phyloP scores from a whole-genome alignment of 2,888 invertebrate species.

The Disparrhopalites patrizii region DNA sequence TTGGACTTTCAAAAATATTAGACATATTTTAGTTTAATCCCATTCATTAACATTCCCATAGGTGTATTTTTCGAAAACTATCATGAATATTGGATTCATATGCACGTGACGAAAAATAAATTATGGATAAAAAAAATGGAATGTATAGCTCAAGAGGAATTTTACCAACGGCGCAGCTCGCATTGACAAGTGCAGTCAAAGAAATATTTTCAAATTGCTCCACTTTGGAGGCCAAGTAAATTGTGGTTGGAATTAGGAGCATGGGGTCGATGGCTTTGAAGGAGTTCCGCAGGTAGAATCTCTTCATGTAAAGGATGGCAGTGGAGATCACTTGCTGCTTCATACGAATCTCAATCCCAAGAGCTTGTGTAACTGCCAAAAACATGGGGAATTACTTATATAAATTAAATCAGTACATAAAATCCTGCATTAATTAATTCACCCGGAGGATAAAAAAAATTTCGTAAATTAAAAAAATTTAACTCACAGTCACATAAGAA shows the following conservation, averaged over 20 bases:
- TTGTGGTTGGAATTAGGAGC: background rate
- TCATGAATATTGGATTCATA: too few relatives aligned
- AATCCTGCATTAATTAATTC: too few relatives aligned
- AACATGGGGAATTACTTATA: too few relatives aligned
- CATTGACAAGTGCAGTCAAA: background rate
- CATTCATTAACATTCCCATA: too few relatives aligned
- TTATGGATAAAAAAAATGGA: too few relatives aligned
- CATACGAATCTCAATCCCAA: background rate
- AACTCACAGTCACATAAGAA: background rate
- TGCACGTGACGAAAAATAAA: too few relatives aligned
- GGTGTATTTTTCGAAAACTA: too few relatives aligned
- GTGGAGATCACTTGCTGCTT: background rate
- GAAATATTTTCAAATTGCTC: background rate
- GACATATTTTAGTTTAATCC: too few relatives aligned
- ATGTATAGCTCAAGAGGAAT: too few relatives aligned
- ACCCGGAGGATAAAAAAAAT: too few relatives aligned
- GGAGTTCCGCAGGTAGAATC: background rate
- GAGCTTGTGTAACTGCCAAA: background rate
- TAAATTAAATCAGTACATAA: too few relatives aligned
- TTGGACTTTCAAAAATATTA: background rate
- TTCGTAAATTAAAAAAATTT: too few relatives aligned
- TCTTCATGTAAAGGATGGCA: background rate
- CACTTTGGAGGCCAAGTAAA: background rate
- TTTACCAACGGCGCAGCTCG: background rate
- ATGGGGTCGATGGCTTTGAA: background rate